Evolutionary conservation across 2,888 invertebrate genomes (phyloP).

Genomic region (Trilocha varians): DNA sequence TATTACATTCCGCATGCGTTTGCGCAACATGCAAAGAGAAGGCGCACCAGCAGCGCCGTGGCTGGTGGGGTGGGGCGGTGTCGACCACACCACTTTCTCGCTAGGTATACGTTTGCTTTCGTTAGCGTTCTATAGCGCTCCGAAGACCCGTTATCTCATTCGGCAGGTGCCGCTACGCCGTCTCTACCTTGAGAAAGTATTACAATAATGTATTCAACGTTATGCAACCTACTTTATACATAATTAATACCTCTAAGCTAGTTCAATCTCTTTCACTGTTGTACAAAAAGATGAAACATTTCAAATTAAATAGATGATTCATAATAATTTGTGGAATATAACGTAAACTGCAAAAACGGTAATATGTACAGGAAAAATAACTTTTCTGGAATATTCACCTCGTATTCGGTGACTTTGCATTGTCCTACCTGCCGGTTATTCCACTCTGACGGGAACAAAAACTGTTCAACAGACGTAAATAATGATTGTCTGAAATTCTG

Average conservation of each 20-base stretch:
- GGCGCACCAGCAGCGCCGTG: conserved; percentile 27
- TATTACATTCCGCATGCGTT: conserved; percentile 48
- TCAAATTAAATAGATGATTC: neutral
- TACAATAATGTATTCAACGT: conserved; percentile 51
- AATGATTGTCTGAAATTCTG: conserved; percentile 32
- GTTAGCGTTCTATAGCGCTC: conserved; percentile 50
- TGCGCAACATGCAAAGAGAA: conserved; percentile 64
- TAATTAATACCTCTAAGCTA: neutral
- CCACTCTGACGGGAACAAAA: conserved; percentile 52
- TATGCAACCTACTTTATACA: conserved; percentile 32
- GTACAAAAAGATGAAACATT: neutral
- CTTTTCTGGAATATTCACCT: conserved; percentile 40
- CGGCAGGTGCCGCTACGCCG: conserved; percentile 59
- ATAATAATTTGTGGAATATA: neutral
- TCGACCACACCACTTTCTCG: conserved; percentile 50
- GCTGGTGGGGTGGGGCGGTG: conserved; percentile 11
- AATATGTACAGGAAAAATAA: conserved; percentile 31
- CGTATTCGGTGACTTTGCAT: conserved; percentile 47
- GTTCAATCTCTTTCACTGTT: neutral
- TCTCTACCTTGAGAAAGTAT: conserved; percentile 58
- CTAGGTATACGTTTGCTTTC: conserved; percentile 65
- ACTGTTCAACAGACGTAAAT: conserved; percentile 30
- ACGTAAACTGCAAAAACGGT: neutral
- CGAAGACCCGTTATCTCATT: conserved; percentile 63
- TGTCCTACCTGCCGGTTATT: conserved; percentile 64